Percentiles rank a stretch among this genome's conserved stretches.
Conservation (phyloP, 2,797 vertebrate species). For the Hydrocynus forskahlii region DNA sequence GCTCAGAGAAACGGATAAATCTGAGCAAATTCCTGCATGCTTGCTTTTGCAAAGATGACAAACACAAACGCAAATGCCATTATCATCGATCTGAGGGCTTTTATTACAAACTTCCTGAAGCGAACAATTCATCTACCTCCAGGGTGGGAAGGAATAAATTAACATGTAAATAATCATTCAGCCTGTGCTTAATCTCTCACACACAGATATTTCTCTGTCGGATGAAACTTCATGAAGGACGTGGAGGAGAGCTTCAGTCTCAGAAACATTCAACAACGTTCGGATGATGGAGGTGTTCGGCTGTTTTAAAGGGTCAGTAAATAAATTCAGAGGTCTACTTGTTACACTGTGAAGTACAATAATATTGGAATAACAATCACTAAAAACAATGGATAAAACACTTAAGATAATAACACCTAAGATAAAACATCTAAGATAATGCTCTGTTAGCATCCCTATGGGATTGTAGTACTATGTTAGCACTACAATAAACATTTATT, state of each 20-base stretch:
- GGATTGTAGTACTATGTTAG: no score
- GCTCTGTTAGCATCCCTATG: no score
- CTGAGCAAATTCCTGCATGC: slow-evolving; percentile 80
- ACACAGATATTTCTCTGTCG: slow-evolving; percentile 62
- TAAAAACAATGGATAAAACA: no score
- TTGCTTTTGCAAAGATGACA: slow-evolving; percentile 85
- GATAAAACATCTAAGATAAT: no score
- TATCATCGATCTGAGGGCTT: slow-evolving; percentile 85
- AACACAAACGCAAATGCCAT: slow-evolving; percentile 84
- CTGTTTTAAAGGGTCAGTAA: background rate
- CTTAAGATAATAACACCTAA: no score
- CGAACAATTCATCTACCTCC: slow-evolving; percentile 65
- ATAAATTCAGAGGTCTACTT: background rate
- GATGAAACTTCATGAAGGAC: background rate
- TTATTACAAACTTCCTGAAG: slow-evolving; percentile 85
- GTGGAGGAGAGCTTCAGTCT: background rate
- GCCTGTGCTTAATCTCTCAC: slow-evolving; percentile 68
- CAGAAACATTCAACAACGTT: background rate
- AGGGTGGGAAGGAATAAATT: slow-evolving; percentile 74
- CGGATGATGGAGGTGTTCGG: background rate
- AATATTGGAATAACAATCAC: background rate
- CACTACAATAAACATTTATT: no score
- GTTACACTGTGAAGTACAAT: background rate
- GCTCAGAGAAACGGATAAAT: slow-evolving; percentile 87
- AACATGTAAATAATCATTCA: slow-evolving; percentile 76